These are phyloP conservation scores for Cichlasoma orientale DNA, from an alignment of 2,797 vertebrate genomes.

Conservation along the genomic window DNA sequence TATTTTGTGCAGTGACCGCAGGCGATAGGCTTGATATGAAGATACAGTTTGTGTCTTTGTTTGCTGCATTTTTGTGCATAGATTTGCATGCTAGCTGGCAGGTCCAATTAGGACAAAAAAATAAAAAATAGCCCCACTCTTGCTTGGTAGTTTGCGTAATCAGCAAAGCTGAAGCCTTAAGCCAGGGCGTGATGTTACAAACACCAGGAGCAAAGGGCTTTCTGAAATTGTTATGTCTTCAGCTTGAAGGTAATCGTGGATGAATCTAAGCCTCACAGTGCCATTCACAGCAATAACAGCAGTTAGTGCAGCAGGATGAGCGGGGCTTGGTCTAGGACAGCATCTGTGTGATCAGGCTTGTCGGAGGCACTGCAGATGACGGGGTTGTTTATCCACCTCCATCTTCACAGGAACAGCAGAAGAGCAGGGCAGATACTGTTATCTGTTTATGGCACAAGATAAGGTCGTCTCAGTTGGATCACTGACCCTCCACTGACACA, in stretches of 20 bases:
- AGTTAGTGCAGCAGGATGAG: constrained; percentile 38
- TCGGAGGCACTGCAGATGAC: constrained; percentile 62
- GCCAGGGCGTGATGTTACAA: constrained; percentile 48
- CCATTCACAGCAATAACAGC: constrained; percentile 48
- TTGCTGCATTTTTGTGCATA: constrained; percentile 33
- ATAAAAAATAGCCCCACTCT: constrained; percentile 18
- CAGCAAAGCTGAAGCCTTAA: constrained; percentile 52
- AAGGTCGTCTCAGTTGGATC: constrained; percentile 84
- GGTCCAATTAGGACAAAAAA: constrained; percentile 56
- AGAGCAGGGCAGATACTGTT: constrained; percentile 80
- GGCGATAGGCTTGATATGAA: constrained; percentile 23
- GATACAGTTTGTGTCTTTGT: constrained; percentile 45
- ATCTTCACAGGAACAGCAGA: constrained; percentile 75
- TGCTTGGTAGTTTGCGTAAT: constrained; percentile 53
- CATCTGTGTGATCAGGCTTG: constrained; percentile 63
- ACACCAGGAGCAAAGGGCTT: constrained; percentile 52
- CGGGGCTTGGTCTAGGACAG: constrained; percentile 37
- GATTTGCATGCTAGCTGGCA: constrained; percentile 59
- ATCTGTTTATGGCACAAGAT: constrained; percentile 86
- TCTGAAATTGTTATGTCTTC: constrained; percentile 69
- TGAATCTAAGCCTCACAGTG: constrained; percentile 61
- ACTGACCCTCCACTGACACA: constrained; percentile 83
- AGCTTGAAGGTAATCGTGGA: constrained; percentile 57
- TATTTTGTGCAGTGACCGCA: constrained; percentile 37
- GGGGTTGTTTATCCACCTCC: constrained; percentile 78